These are phyloP conservation scores for Bothrops jararaca DNA, from an alignment of 2,113 vertebrate genomes.

Conservation along the genomic window DNA sequence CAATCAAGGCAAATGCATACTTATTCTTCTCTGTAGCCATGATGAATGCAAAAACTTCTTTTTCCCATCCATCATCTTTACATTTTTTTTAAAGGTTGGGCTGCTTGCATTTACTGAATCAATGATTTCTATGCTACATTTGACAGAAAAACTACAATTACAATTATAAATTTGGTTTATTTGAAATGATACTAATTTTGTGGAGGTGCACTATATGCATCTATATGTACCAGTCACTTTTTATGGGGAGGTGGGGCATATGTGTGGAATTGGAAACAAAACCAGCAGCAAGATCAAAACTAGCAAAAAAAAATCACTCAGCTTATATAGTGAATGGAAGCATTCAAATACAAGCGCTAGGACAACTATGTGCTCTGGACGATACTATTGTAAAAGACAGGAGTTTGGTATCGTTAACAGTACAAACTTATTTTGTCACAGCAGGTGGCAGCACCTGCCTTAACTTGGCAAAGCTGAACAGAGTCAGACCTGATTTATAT, in stretches of 20 bases:
- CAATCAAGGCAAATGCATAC: constrained; percentile 44
- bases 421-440: not conserved
- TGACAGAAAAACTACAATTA: not conserved
- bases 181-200: not conserved
- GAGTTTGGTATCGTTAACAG: not conserved
- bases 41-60: not conserved
- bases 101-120: not conserved
- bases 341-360: not conserved
- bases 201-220: not conserved
- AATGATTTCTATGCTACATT: not conserved
- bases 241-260: not conserved
- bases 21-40: not conserved
- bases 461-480: not conserved
- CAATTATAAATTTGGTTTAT: not conserved
- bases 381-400: not conserved
- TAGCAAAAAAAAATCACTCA: not conserved
- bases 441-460: not conserved
- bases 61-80: not conserved
- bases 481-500: not conserved
- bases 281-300: not conserved
- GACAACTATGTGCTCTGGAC: not conserved
- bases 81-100: not conserved
- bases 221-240: not conserved
- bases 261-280: not conserved
- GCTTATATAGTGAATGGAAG: not conserved